phyloP scores from a whole-genome alignment of 2,113 vertebrate species.

The Cynoglossus semilaevis region DNA sequence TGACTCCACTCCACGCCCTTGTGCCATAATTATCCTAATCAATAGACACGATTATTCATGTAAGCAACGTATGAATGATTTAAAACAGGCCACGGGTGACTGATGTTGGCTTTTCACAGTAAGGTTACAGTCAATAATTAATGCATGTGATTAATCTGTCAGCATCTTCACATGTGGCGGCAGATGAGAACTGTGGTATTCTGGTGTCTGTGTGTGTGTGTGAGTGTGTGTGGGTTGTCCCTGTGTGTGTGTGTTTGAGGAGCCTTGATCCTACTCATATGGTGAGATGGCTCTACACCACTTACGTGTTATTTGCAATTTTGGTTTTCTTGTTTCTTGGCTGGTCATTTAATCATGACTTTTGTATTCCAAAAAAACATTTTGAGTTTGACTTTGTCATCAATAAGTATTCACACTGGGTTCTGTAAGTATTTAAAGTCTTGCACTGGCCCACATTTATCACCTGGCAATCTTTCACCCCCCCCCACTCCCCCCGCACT shows the following conservation, averaged over 20 bases:
- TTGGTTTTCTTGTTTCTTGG: too few species aligned
- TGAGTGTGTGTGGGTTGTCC: slow-evolving; percentile 59
- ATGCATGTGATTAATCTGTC: slow-evolving; percentile 97
- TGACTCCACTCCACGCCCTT: too few species aligned
- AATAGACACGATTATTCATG: slow-evolving; percentile 94
- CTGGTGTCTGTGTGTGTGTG: slow-evolving; percentile 80
- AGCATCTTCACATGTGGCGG: slow-evolving; percentile 84
- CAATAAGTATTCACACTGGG: too few species aligned
- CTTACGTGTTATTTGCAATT: slow-evolving; percentile 3
- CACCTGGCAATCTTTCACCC: too few species aligned
- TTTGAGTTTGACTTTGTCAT: too few species aligned
- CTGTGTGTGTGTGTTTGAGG: slow-evolving; percentile 61
- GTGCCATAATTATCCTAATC: slow-evolving; percentile 88
- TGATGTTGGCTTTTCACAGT: slow-evolving; percentile 96
- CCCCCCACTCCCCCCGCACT: too few species aligned
- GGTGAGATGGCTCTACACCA: too few species aligned
- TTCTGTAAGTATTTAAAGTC: too few species aligned
- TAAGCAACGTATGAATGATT: slow-evolving; percentile 96
- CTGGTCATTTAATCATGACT: too few species aligned
- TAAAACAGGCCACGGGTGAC: slow-evolving; percentile 84
- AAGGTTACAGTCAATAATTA: slow-evolving; percentile 99
- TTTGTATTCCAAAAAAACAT: too few species aligned
- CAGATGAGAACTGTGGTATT: slow-evolving; percentile 70
- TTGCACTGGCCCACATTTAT: too few species aligned
- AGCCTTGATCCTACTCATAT: too few species aligned